These are phyloP conservation scores for Cochlearius cochlearius DNA, from an alignment of 2,113 vertebrate genomes.

Conservation along the genomic window DNA sequence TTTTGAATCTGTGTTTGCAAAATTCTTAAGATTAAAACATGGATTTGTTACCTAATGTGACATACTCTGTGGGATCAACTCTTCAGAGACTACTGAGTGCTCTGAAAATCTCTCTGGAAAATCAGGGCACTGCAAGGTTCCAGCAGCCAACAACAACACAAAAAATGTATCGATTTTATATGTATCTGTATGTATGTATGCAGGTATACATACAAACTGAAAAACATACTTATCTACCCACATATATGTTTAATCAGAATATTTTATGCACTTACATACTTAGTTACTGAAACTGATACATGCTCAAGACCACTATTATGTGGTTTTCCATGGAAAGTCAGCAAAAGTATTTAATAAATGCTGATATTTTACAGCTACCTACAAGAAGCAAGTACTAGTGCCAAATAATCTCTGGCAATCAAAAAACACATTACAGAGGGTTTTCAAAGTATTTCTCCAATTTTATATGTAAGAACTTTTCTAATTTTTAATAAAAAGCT, in stretches of 20 bases:
- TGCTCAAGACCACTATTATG: background rate
- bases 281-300: background rate
- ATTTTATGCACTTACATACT: background rate
- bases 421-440: background rate
- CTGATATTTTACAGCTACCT: background rate
- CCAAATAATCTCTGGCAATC: background rate
- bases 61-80: background rate
- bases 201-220: background rate
- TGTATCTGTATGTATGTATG: background rate
- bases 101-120: background rate
- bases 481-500: background rate
- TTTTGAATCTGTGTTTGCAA: background rate
- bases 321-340: background rate
- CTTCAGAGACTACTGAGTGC: background rate
- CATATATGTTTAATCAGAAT: fast-evolving
- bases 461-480: background rate
- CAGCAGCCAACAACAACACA: background rate
- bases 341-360: background rate
- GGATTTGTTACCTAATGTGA: background rate
- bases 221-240: background rate
- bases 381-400: background rate
- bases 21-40: background rate
- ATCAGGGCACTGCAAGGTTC: background rate
- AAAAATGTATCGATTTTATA: background rate
- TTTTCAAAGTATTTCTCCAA: background rate